Conservation (phyloP, 2,113 vertebrate species). For the Choloepus hoffmanni region DNA sequence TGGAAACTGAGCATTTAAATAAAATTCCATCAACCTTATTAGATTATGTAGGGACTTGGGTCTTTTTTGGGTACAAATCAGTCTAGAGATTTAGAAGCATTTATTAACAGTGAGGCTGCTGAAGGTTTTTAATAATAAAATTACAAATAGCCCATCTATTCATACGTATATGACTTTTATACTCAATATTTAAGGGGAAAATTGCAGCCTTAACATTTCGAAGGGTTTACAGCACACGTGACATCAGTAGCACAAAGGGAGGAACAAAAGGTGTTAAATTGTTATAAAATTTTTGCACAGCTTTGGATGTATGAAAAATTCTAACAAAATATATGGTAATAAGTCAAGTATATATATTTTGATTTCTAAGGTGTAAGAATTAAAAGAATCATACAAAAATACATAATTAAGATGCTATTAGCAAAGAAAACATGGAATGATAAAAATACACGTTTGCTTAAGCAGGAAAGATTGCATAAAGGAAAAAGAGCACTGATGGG, state of each 20-base stretch:
- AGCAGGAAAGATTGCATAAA: not conserved
- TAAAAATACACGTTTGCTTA: not conserved
- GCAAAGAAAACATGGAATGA: not conserved
- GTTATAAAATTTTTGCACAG: not conserved
- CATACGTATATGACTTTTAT: slow-evolving; percentile 89
- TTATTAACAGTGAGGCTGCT: slow-evolving; percentile 89
- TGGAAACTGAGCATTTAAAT: slow-evolving; percentile 87
- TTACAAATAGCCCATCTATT: slow-evolving; percentile 89
- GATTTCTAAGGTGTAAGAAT: not conserved
- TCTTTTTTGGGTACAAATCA: slow-evolving; percentile 87
- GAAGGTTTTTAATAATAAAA: slow-evolving; percentile 90
- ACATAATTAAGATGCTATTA: not conserved
- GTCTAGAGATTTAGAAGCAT: slow-evolving; percentile 86
- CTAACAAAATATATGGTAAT: not conserved
- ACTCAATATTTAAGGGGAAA: slow-evolving; percentile 83
- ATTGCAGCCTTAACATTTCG: slow-evolving; percentile 39
- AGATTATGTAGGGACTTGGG: slow-evolving; percentile 87
- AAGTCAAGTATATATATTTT: not conserved
- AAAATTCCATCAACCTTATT: slow-evolving; percentile 88
- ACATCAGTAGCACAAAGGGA: not conserved
- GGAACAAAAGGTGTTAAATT: not conserved
- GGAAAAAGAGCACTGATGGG: not conserved
- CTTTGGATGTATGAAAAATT: not conserved
- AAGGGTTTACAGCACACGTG: not conserved
- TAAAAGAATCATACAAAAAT: not conserved